A percentile compares a stretch with the other conserved stretches of the same genome.
phyloP scores from a whole-genome alignment of 2,113 vertebrate genomes.

The Pseudorasbora parva region DNA sequence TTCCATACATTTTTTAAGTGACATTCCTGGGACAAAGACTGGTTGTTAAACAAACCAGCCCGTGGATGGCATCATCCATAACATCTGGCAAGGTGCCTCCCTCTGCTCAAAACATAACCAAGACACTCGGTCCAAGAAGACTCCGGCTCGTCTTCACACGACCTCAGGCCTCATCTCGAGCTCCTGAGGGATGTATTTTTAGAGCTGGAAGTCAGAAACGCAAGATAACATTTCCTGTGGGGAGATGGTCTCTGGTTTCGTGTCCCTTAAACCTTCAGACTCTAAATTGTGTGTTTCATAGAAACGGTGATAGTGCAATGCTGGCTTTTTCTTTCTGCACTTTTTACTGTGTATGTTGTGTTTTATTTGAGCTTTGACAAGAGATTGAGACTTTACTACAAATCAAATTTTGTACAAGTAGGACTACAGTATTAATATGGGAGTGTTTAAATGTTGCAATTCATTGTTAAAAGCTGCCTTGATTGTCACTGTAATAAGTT shows the following conservation, averaged over 20 bases:
- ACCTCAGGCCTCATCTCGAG: slow-evolving; percentile 43
- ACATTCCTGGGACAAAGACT: no score
- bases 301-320: neutral
- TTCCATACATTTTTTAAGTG: neutral
- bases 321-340: neutral
- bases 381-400: neutral
- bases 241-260: slow-evolving; percentile 48
- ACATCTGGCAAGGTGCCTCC: neutral
- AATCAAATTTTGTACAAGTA: neutral
- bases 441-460: neutral
- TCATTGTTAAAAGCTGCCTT: neutral
- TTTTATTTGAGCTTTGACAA: neutral
- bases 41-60: slow-evolving; percentile 3
- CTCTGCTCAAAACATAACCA: neutral
- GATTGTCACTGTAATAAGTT: neutral
- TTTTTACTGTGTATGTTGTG: slow-evolving; percentile 16
- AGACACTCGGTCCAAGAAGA: slow-evolving; percentile 14
- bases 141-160: slow-evolving; percentile 42
- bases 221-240: slow-evolving; percentile 60
- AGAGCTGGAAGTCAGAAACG: slow-evolving; percentile 53
- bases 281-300: slow-evolving; percentile 17
- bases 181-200: slow-evolving; percentile 55
- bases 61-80: neutral
- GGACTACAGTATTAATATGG: neutral
- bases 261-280: slow-evolving; percentile 43